phyloP scores from a whole-genome alignment of 53 echinoderm and acorn worm species.

The Hippasteria phrygiana region DNA sequence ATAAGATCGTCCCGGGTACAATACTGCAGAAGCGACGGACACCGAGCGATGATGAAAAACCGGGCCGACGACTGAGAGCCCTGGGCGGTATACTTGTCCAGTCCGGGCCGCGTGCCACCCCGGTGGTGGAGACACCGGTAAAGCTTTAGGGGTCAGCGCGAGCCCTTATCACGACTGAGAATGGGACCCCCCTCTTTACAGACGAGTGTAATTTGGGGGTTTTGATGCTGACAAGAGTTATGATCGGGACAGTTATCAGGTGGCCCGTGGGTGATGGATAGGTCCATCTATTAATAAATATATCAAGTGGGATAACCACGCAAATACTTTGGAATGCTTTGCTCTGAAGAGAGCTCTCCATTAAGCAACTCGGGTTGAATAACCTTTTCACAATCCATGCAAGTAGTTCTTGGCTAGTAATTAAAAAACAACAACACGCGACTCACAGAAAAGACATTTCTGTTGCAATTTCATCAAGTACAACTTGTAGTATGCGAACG shows the following conservation, averaged over 20 bases:
- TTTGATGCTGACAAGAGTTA: slow-evolving; percentile 39
- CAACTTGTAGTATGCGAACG: too few relatives aligned
- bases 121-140: not conserved
- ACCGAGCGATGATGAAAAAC: slow-evolving; percentile 46
- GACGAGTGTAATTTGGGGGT: slow-evolving; percentile 47
- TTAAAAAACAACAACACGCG: too few relatives aligned
- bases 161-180: not conserved
- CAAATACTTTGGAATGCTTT: slow-evolving; percentile 42
- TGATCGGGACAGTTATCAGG: slow-evolving; percentile 38
- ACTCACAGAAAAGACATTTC: not conserved
- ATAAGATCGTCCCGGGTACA: slow-evolving; percentile 33
- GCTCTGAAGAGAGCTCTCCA: not conserved
- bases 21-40: not conserved
- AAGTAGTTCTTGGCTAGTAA: too few relatives aligned
- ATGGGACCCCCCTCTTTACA: not conserved
- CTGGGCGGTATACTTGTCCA: slow-evolving; percentile 36
- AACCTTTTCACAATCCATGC: too few relatives aligned
- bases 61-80: slow-evolving; percentile 27
- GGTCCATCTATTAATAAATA: slow-evolving; percentile 22
- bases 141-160: slow-evolving; percentile 8
- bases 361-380: not conserved
- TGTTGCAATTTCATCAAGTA: not conserved
- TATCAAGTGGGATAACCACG: slow-evolving; percentile 30
- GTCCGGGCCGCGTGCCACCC: slow-evolving; percentile 23
- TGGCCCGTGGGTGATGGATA: slow-evolving; percentile 48